Base-by-base conservation (phyloP, 2,888 invertebrate species). In the Apoda limacodes region DNA sequence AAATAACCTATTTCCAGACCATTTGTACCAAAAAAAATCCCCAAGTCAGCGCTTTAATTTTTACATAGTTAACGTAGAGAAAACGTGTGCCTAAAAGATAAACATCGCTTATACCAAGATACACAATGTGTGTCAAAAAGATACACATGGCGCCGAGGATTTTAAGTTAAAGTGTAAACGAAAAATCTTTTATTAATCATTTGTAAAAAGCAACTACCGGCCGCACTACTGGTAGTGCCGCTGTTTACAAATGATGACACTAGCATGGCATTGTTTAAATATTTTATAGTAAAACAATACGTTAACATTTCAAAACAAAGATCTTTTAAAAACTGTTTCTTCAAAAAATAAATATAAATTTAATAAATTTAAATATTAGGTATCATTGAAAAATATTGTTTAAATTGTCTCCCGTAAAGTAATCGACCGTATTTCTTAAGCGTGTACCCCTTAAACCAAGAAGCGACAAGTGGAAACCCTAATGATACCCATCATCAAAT, bases 391-490 rank as follows among this genome's bases (percentile, higher is more conserved):
- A 26, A 25, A 14, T 11, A 21, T 28, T 9, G 10, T 9, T 9
- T 24, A 13, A 24, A 12, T 24, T 9, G 9, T 1, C 14, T 17
- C n/a, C n/a, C n/a, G n/a, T n/a, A n/a, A n/a, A n/a, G n/a, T n/a
- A n/a, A n/a, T n/a, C n/a, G n/a, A n/a, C 45, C 45, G 41, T 40
- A 36, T 42, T 42, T 43, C 40, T 41, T 39, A 9, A 32, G 42
- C 34, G 24, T 13, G 33, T 20, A 6, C 14, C 28, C 14, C 11
- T 22, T 7, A 7, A 13, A 12, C 5, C 4, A 21, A 12, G 19
- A 21, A 7, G 21, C 3, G 4, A 25, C 2, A 13, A 15, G 13
- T 14, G 4, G 12, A 3, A n/a, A n/a, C n/a, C n/a, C n/a, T n/a
- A n/a, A n/a, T n/a, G n/a, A 17, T 7, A 9, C 19, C 6, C 11